Conservation (phyloP, 2,113 vertebrate genomes). For the Hippocampus mohnikei region DNA sequence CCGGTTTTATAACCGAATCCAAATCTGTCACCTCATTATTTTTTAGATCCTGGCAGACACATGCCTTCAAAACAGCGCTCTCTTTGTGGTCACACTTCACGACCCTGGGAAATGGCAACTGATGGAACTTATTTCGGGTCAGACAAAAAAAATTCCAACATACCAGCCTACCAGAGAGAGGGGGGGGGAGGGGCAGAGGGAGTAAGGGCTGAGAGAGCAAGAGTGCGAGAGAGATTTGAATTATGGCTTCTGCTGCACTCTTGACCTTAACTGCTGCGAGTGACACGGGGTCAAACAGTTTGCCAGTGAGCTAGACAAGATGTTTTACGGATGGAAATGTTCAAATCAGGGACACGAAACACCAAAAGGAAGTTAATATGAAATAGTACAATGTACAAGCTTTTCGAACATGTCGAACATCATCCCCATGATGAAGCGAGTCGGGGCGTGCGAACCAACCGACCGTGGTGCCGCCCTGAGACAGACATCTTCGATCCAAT, state of each 20-base stretch:
- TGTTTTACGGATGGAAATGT: not conserved
- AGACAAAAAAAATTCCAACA: slow-evolving; percentile 23
- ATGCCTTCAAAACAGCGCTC: not conserved
- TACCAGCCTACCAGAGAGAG: slow-evolving; percentile 22
- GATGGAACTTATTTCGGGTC: slow-evolving; percentile 18
- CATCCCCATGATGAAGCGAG: not conserved
- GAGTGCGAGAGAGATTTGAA: slow-evolving; percentile 7
- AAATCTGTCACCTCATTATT: slow-evolving; percentile 12
- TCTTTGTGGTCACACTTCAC: slow-evolving; percentile 29
- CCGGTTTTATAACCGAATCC: slow-evolving; percentile 17
- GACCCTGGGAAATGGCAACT: slow-evolving; percentile 20
- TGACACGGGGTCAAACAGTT: slow-evolving; percentile 11
- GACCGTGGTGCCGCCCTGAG: not conserved
- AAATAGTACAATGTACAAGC: not conserved
- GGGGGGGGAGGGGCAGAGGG: slow-evolving; percentile 8
- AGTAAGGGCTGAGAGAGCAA: slow-evolving; percentile 7
- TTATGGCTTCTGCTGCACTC: slow-evolving; percentile 17
- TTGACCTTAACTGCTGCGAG: slow-evolving; percentile 9
- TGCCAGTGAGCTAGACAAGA: slow-evolving; percentile 11
- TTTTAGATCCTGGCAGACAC: slow-evolving; percentile 12
- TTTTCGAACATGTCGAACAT: not conserved
- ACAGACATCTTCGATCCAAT: slow-evolving; percentile 30
- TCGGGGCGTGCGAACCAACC: too few species aligned
- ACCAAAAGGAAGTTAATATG: not conserved
- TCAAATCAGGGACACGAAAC: not conserved